Evolutionary conservation across 2,797 vertebrate species (phyloP).

Genomic region (Liasis olivaceus): DNA sequence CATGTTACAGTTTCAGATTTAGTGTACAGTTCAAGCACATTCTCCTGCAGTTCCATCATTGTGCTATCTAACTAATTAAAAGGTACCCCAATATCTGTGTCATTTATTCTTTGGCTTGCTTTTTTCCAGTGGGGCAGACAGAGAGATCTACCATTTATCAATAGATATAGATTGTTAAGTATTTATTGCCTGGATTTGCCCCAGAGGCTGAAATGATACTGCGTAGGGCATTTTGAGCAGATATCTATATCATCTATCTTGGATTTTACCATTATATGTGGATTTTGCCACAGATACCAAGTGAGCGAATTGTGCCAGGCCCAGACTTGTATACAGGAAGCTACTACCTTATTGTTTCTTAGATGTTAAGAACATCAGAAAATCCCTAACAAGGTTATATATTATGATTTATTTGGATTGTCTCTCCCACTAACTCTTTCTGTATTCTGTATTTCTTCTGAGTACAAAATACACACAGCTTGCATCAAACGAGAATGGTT

Average conservation of each 20-base stretch:
- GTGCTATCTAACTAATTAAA: not conserved
- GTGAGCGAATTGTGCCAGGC: not conserved
- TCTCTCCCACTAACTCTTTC: not conserved
- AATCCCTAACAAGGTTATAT: not conserved
- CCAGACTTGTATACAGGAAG: not conserved
- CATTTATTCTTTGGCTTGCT: conserved; percentile 38
- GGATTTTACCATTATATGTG: not conserved
- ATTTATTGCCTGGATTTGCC: not conserved
- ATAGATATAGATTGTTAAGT: not conserved
- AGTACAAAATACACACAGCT: not conserved
- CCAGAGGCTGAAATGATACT: not conserved
- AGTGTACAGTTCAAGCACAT: rapidly evolving
- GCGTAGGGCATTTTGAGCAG: not conserved
- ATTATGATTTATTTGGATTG: not conserved
- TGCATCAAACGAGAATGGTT: not conserved
- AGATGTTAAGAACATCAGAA: not conserved
- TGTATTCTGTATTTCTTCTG: not conserved
- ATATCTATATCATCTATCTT: not conserved
- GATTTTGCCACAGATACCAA: not conserved
- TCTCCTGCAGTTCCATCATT: conserved; percentile 2
- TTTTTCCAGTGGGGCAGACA: not conserved
- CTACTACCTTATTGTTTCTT: not conserved
- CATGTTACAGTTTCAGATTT: conserved; percentile 43
- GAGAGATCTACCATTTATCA: conserved; percentile 22
- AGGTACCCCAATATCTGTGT: conserved; percentile 20